Evolutionary conservation across 2,888 invertebrate genomes (phyloP).

Genomic region (Catocala nupta): DNA sequence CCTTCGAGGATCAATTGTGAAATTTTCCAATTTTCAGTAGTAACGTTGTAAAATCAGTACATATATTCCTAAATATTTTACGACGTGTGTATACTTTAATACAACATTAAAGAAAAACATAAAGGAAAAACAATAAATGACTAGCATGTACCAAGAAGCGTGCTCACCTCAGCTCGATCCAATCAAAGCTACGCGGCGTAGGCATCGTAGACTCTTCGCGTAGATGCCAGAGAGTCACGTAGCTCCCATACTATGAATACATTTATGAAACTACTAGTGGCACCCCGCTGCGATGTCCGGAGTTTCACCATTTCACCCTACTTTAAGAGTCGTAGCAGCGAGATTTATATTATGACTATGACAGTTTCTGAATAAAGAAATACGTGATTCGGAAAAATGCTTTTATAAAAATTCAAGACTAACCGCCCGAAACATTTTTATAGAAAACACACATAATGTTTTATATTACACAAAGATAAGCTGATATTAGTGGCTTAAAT

Average conservation of each 20-base stretch:
- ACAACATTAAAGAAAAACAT: too few species aligned
- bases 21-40: too few species aligned
- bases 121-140: conserved; percentile 8
- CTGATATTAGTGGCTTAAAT: too few species aligned
- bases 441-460: not conserved
- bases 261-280: conserved; percentile 31
- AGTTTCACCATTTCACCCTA: conserved; percentile 13
- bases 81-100: too few species aligned
- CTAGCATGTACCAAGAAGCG: conserved; percentile 13
- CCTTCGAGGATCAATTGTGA: too few species aligned
- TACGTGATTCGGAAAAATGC: not conserved
- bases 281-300: conserved; percentile 26
- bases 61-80: too few species aligned
- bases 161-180: conserved; percentile 27
- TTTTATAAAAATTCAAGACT: too few species aligned
- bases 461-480: too few species aligned
- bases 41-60: too few species aligned
- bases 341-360: conserved; percentile 38
- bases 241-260: conserved; percentile 41
- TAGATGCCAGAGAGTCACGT: conserved; percentile 34
- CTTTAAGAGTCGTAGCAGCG: conserved; percentile 9
- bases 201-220: conserved; percentile 28
- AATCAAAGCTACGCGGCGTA: conserved; percentile 43
- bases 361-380: conserved; percentile 29
- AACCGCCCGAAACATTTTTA: too few species aligned